Evolutionary conservation across 2,113 vertebrate genomes (phyloP).

Genomic region (Scalopus aquaticus): DNA sequence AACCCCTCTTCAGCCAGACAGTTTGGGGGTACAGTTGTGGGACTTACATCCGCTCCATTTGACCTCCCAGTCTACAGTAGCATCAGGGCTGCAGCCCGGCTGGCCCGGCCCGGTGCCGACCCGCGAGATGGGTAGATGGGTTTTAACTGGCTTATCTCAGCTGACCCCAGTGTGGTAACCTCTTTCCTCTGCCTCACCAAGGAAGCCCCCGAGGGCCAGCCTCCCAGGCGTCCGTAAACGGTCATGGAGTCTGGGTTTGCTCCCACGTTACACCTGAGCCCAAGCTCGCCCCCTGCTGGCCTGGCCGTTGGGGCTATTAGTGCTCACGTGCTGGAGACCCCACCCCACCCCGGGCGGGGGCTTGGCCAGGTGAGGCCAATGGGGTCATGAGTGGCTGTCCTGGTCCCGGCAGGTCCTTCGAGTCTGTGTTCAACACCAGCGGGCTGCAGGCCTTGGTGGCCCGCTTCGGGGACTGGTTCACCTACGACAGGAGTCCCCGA

Average conservation of each 20-base stretch:
- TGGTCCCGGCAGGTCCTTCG: conserved; percentile 87
- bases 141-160: too few relatives aligned
- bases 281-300: not conserved
- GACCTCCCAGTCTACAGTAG: too few relatives aligned
- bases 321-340: rapidly evolving
- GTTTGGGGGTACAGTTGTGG: rapidly evolving
- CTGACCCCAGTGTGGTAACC: too few relatives aligned
- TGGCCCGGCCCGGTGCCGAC: rapidly evolving
- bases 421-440: conserved; percentile 92
- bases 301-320: rapidly evolving
- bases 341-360: not conserved
- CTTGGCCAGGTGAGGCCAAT: too few relatives aligned
- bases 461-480: conserved; percentile 95
- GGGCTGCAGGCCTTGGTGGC: conserved; percentile 90
- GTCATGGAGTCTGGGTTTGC: too few relatives aligned
- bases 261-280: too few relatives aligned
- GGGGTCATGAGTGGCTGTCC: not conserved
- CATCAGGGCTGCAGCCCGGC: rapidly evolving
- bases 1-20: too few relatives aligned
- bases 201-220: too few relatives aligned
- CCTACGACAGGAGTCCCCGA: conserved; percentile 89
- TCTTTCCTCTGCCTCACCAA: too few relatives aligned
- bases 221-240: too few relatives aligned
- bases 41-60: not conserved
- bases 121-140: too few relatives aligned